Evolutionary conservation across 2,113 vertebrate species (phyloP).

Genomic region (Maccullochella peelii): DNA sequence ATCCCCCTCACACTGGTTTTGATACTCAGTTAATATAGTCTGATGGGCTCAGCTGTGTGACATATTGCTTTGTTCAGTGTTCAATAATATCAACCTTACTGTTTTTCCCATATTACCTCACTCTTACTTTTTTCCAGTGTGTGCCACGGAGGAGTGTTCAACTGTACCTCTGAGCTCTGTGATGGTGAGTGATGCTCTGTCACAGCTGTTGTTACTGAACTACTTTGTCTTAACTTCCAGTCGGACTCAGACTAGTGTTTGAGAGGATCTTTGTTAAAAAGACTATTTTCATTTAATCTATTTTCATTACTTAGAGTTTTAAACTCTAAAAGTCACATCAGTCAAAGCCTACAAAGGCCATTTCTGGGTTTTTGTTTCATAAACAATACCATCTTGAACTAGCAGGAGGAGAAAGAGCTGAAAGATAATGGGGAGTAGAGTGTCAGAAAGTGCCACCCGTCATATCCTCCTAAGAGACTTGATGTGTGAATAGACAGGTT

Average conservation of each 20-base stretch:
- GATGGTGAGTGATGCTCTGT: slow-evolving; percentile 82
- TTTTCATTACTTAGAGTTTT: no score
- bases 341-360: slow-evolving; percentile 11
- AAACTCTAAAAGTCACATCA: no score
- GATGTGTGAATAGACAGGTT: not conserved
- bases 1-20: slow-evolving; percentile 7
- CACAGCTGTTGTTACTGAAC: slow-evolving; percentile 9
- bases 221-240: no score
- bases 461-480: not conserved
- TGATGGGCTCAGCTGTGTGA: not conserved
- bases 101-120: not conserved
- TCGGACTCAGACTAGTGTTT: no score
- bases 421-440: not conserved
- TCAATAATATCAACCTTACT: not conserved
- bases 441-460: not conserved
- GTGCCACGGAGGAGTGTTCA: slow-evolving; percentile 84
- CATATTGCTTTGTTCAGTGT: slow-evolving; percentile 3
- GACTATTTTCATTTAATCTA: no score
- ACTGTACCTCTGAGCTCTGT: slow-evolving; percentile 83
- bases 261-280: no score
- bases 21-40: slow-evolving; percentile 20
- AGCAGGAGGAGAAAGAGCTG: not conserved
- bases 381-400: slow-evolving; percentile 15
- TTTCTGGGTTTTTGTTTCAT: slow-evolving; percentile 23
- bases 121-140: slow-evolving; percentile 71